Base-by-base conservation (phyloP, 2,888 invertebrate species). In the Lochmaea capreae region DNA sequence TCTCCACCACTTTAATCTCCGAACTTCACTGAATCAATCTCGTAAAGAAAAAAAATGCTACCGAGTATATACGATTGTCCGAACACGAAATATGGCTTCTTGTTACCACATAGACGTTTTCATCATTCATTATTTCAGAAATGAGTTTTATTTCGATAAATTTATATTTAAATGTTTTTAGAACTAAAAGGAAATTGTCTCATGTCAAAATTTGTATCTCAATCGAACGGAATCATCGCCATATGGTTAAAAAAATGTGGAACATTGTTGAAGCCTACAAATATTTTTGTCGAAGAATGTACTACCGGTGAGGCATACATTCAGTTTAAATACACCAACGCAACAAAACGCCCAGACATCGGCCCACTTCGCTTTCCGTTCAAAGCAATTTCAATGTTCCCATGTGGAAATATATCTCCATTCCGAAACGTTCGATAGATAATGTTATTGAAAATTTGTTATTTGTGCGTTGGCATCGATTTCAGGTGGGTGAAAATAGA, bases 291-390 rank as follows among this genome's bases (percentile, higher is more conserved):
- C 42, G 26, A 11, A 63, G 72, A 67, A 52, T 72, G 67, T 66
- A 70, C 73, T 68, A 69, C 52, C 66, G 65, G 59, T 52, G 42
- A 42, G 65, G 69, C 73, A 62, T 61, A 59, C 68, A 65, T 74
- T 73, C 71, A n/a, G 75, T 76, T 79, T 76, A 71, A 73, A 63
- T 49, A 76, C 76, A 76, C 76, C 77, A 77, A 77, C 77, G 76
- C 76, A 78, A 69, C 70, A 70, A 71, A 18, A 54, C 77, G 72
- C 74, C 75, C 77, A 77, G 77, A 76, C 74, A 72, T 67, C 79
- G 72, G 74, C 76, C 76, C 74, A 74, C 76, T 73, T 67, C 42
- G 63, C 16, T 54, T 54, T 54, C 18, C 54, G 3, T 54, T 9
- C 18, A 18, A 18, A 16, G 54, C 54, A 54, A 54, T 54, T 18